These are phyloP conservation scores for Lamprotornis superbus DNA, from an alignment of 2,113 vertebrate genomes.

Conservation along the genomic window DNA sequence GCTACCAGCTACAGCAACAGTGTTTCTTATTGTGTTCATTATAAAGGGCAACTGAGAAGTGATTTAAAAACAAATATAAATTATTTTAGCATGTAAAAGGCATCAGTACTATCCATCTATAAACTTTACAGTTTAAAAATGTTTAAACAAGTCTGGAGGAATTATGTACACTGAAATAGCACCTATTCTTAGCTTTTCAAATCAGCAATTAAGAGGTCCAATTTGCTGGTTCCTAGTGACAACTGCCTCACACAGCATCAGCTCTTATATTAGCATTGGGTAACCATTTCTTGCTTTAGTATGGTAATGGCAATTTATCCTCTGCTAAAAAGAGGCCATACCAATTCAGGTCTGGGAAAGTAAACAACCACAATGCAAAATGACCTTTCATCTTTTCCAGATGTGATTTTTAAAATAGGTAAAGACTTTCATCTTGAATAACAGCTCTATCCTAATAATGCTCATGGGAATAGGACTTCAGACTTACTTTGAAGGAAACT, in stretches of 20 bases:
- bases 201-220: not conserved
- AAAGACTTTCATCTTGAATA: constrained; percentile 1
- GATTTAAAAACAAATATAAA: not conserved
- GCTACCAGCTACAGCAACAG: not conserved
- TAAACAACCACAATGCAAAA: not conserved
- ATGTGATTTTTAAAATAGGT: not conserved
- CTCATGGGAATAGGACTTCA: not conserved
- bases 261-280: not conserved
- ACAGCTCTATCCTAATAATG: not conserved
- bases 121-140: not conserved
- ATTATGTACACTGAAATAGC: not conserved
- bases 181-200: not conserved
- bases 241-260: not conserved
- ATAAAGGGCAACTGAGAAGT: not conserved
- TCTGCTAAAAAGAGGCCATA: not conserved
- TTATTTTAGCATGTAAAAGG: not conserved
- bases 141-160: not conserved
- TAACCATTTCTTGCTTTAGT: not conserved
- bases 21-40: not conserved
- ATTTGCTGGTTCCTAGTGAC: not conserved
- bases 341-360: not conserved
- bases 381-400: constrained; percentile 18
- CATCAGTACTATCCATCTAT: not conserved
- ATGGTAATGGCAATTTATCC: not conserved
- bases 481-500: not conserved